Base-by-base conservation (phyloP, 2,113 vertebrate species). In the Nanorana parkeri region DNA sequence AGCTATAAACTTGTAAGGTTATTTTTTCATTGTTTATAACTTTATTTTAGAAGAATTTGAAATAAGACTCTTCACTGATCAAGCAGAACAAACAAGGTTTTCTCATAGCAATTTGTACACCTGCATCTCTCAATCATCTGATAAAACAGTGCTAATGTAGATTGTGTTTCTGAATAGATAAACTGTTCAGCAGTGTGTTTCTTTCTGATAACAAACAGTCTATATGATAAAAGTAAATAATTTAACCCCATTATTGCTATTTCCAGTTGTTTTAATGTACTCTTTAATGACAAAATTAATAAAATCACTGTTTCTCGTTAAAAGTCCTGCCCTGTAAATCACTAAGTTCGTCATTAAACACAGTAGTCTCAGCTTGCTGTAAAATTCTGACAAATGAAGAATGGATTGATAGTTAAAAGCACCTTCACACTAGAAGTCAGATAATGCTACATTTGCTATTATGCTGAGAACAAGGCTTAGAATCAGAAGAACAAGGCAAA, bases 351-450 rank as follows among this genome's bases (percentile, higher is more conserved):
- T n/a, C n/a, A 72, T 55, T 29, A 72, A 55, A 55, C 26, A 52
- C 51, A 28, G 19, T 4, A 72, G 26, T 51, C 24, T 29, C 6
- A 2, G 17, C 51, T 28, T 72, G 17, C 17, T 55, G 19, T 28
- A 72, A 55, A 72, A 55, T 72, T n/a, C 23, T 20, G 17, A 47
- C 0, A n/a, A 8, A 60, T 60, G 21, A 47, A 52, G 41, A 68
- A 69, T 68, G 41, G 41, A 52, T 52, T 24, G 41, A 23, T 69
- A 69, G n/a, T 16, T 69, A 52, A 69, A 69, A 52, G n/a, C 68
- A 51, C 11, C 68, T 52, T 52, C 23, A 52, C 26, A 26, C 51
- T 55, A 3, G 24, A 56, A 55, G 10, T 6, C 4, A 20, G 26
- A 17, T 55, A 72, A 72, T 26, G 51, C 51, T 26, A 54, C 41